Evolutionary conservation across 2,113 vertebrate species (phyloP).

Genomic region (Herpailurus yagouaroundi): DNA sequence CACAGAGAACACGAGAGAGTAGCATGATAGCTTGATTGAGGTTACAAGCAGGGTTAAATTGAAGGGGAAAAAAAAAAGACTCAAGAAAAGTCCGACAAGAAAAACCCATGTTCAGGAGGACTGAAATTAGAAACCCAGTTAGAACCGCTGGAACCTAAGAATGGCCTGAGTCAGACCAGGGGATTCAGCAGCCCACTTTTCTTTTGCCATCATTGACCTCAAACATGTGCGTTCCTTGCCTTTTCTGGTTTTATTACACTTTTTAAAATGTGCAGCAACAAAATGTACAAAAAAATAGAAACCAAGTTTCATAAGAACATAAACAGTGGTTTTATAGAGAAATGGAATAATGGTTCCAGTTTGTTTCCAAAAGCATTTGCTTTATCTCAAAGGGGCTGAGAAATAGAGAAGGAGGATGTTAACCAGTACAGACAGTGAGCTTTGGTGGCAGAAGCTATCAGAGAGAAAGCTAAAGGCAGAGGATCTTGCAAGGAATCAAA

Average conservation of each 20-base stretch:
- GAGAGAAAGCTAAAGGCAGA: neutral
- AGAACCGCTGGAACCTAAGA: conserved; percentile 48
- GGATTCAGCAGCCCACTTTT: neutral
- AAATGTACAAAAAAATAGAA: conserved; percentile 58
- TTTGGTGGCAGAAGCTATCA: neutral
- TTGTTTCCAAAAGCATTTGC: conserved; percentile 45
- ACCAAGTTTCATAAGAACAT: conserved; percentile 55
- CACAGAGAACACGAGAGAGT: conserved; percentile 13
- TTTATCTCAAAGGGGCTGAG: conserved; percentile 7
- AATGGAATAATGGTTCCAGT: neutral
- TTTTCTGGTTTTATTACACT: conserved; percentile 68
- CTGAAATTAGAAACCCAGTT: conserved; percentile 51
- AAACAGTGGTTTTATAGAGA: conserved; percentile 62
- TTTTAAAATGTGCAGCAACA: conserved; percentile 38
- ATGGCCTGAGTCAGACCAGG: conserved; percentile 5
- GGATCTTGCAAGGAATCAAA: neutral
- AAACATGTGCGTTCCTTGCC: conserved; percentile 41
- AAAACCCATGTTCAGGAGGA: conserved; percentile 27
- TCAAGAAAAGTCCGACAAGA: conserved; percentile 31
- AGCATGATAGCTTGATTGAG: conserved; percentile 20
- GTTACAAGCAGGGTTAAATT: neutral
- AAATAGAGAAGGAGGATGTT: neutral
- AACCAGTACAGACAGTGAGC: neutral
- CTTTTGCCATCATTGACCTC: conserved; percentile 41
- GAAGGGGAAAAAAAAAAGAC: neutral